These are phyloP conservation scores for Benthosema pterotum DNA, from an alignment of 2,797 vertebrate genomes.

Conservation along the genomic window DNA sequence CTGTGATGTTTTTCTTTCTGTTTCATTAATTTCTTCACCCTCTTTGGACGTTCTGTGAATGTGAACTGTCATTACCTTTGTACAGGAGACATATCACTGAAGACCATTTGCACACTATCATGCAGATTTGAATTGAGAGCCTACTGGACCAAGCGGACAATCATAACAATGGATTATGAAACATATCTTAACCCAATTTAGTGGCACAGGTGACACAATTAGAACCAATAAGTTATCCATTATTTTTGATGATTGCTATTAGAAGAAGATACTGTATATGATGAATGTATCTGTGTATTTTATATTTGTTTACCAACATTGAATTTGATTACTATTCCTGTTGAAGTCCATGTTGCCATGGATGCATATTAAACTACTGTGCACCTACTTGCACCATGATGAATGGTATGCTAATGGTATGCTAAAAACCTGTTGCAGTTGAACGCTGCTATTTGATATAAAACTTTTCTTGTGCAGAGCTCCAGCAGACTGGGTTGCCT, in stretches of 20 bases:
- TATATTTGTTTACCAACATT: constrained; percentile 17
- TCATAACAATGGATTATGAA: constrained; percentile 36
- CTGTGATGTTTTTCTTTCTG: background rate
- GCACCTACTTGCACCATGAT: background rate
- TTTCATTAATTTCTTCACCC: background rate
- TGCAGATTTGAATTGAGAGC: background rate
- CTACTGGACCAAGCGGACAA: constrained; percentile 23
- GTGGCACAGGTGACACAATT: constrained; percentile 23
- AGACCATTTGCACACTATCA: background rate
- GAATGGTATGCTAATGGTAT: too few relatives aligned
- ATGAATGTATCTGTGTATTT: constrained; percentile 29
- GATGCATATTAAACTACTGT: background rate
- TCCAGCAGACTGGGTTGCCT: background rate
- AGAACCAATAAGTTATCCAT: background rate
- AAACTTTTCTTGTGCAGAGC: too few relatives aligned
- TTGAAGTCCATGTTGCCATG: constrained; percentile 4
- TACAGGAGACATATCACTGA: constrained; percentile 22
- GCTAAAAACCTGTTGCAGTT: too few relatives aligned
- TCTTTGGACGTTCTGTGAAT: constrained; percentile 18
- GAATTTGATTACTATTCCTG: background rate
- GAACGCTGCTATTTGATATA: background rate
- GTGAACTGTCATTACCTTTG: constrained; percentile 36
- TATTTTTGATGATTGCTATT: background rate
- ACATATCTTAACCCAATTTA: constrained; percentile 25
- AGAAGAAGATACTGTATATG: background rate